Conservation (phyloP, 1,140 invertebrate genomes). For the Drosophila arawakana region DNA sequence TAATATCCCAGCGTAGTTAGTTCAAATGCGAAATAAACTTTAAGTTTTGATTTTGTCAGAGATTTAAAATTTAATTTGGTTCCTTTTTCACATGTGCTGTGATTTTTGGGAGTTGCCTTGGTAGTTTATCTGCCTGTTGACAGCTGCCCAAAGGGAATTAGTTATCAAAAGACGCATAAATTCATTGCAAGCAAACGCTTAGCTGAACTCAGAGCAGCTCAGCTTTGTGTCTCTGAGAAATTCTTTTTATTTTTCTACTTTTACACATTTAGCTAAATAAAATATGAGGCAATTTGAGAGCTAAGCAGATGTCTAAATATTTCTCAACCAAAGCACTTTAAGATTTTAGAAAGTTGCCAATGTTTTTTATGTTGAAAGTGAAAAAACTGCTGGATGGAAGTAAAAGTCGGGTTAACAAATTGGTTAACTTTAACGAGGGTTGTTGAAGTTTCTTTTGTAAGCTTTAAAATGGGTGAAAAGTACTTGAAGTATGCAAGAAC, state of each 20-base stretch:
- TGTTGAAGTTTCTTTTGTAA: too few relatives aligned
- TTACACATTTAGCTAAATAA: conserved; percentile 58
- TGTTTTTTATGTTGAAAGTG: background rate
- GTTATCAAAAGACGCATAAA: conserved; percentile 82
- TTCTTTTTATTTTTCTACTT: conserved; percentile 19
- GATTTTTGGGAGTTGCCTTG: conserved; percentile 51
- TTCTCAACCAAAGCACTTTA: conserved; percentile 19
- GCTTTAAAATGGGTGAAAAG: too few relatives aligned
- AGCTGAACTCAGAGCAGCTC: conserved; percentile 11
- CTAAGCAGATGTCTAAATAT: conserved; percentile 17
- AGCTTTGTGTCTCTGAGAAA: conserved; percentile 5
- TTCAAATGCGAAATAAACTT: background rate
- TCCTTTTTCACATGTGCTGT: conserved; percentile 20
- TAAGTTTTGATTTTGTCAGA: background rate
- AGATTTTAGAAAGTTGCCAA: conserved; percentile 5
- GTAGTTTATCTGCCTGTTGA: conserved; percentile 77
- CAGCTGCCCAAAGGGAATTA: conserved; percentile 79
- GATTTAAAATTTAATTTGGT: background rate
- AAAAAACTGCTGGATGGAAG: background rate
- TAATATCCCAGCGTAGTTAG: background rate
- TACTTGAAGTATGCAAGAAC: too few relatives aligned
- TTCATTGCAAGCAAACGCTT: conserved; percentile 61
- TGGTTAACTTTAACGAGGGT: background rate
- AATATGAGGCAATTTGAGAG: conserved; percentile 62
- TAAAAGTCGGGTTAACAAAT: background rate